Base-by-base conservation (phyloP, 1,140 invertebrate genomes). In the Brachionus rotundiformis region DNA sequence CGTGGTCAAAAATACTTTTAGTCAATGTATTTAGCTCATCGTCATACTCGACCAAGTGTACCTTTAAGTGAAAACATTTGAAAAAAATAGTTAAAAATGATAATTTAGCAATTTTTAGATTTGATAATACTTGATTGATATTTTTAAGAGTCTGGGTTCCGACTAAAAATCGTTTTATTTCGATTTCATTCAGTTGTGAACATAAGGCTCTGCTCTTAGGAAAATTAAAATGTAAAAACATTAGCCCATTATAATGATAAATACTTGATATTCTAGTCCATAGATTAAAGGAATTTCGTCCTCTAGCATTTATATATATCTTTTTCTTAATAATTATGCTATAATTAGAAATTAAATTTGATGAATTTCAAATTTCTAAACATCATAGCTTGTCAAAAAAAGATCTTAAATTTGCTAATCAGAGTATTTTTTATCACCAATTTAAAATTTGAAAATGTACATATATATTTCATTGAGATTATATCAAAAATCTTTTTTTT, bases 251-350 rank as follows among this genome's bases (percentile, higher is more conserved):
- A 6, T 6, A 19, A 39, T 16, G 2, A 3, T 31, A 11, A 3
- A 23, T 63, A 81, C 77, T 31, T 81, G 77, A 81, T 47, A 81
- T 63, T 81, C 77, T n/a, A 81, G 23, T 27, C 77, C 77, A 81
- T 81, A 81, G n/a, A 81, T 81, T 10, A 81, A 29, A 33, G 77
- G 77, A 61, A 23, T 79, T 33, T 79, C 68, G 68, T 73, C 68
- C 6, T 73, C 68, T 8, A 73, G 39, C 68, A 73, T 73, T 73
- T 68, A 68, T 11, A n/a, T 16, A 6, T 68, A 63, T 29, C n/a
- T 63, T 59, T 59, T 59, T 19, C 10, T 13, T 19, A 68, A 68
- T 68, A n/a, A n/a, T 68, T 41, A 68, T 68, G 65, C 29, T 68
- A 16, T 25, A 25, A 68, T 29, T 25, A 16, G 23, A 68, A n/a